These are phyloP conservation scores for Drosophila eohydei DNA, from an alignment of 2,888 invertebrate genomes.

Conservation along the genomic window DNA sequence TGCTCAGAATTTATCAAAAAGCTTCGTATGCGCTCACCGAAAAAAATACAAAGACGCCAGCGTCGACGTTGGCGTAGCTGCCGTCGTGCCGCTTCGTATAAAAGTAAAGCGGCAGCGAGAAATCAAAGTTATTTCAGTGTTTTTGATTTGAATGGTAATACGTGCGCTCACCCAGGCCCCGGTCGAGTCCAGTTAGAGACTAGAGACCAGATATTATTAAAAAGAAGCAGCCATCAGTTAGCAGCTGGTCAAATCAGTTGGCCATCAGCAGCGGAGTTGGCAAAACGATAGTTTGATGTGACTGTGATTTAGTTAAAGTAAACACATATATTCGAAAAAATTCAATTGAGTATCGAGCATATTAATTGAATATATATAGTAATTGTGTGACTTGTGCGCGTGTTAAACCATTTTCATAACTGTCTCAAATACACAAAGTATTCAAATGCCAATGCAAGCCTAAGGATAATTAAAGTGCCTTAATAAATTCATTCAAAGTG, in stretches of 20 bases:
- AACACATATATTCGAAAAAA: conserved; percentile 13
- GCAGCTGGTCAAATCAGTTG: conserved; percentile 56
- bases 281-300: conserved; percentile 40
- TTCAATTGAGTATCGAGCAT: conserved; percentile 19
- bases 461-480: conserved; percentile 47
- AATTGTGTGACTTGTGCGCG: conserved; percentile 43
- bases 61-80: conserved; percentile 36
- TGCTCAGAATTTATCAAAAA: conserved; percentile 75
- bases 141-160: conserved; percentile 83
- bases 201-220: conserved; percentile 20
- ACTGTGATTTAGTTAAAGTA: conserved; percentile 37
- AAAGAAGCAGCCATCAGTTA: conserved; percentile 38
- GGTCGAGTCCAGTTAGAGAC: conserved; percentile 62
- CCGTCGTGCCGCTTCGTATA: conserved; percentile 75
- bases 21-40: conserved; percentile 58
- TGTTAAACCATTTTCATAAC: conserved; percentile 35
- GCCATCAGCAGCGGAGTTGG: conserved; percentile 34
- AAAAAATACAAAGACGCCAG: conserved; percentile 29
- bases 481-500: conserved; percentile 30
- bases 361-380: conserved; percentile 14
- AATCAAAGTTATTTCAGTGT: conserved; percentile 85
- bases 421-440: conserved; percentile 28
- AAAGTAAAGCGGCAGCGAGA: conserved; percentile 83
- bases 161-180: conserved; percentile 71
- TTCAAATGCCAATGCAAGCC: conserved; percentile 34